Conservation (phyloP, 2,113 vertebrate species). For the Psittacara wagleri region DNA sequence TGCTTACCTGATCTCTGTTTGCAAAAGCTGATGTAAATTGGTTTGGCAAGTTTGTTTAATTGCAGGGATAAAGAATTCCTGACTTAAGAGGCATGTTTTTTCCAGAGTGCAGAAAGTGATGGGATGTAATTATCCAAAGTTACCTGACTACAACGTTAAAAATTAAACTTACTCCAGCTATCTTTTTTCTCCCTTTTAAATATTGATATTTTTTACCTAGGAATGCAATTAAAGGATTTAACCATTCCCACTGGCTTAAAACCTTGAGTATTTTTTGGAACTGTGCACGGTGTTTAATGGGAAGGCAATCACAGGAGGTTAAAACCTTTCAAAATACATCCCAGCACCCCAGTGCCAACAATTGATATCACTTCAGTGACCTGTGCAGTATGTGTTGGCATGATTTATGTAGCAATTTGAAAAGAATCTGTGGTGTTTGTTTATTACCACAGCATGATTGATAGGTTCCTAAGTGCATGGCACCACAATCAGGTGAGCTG, state of each 20-base stretch:
- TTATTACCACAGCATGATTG: slow-evolving; percentile 49
- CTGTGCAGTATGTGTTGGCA: slow-evolving; percentile 10
- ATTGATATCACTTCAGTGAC: slow-evolving; percentile 18
- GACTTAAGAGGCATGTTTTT: not conserved
- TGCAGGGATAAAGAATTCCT: not conserved
- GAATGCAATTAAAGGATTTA: not conserved
- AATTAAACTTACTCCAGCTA: not conserved
- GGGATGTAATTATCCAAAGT: not conserved
- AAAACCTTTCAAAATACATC: slow-evolving; percentile 29
- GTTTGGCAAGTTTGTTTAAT: slow-evolving; percentile 29
- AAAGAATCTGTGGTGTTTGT: slow-evolving; percentile 48
- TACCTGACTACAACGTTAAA: not conserved
- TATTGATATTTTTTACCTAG: not conserved
- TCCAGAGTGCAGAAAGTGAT: not conserved
- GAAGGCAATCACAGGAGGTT: slow-evolving; percentile 26
- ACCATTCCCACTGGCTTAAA: not conserved
- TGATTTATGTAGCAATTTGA: slow-evolving; percentile 45
- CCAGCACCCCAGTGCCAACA: slow-evolving; percentile 33
- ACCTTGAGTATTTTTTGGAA: not conserved
- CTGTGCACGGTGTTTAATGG: not conserved
- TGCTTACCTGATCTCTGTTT: slow-evolving; percentile 22
- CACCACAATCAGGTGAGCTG: slow-evolving; percentile 30
- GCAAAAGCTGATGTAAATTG: slow-evolving; percentile 46
- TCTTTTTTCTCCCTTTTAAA: not conserved
- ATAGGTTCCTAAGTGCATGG: slow-evolving; percentile 15